These are phyloP conservation scores for Trematomus bernacchii DNA, from an alignment of 2,797 vertebrate species.

Conservation along the genomic window DNA sequence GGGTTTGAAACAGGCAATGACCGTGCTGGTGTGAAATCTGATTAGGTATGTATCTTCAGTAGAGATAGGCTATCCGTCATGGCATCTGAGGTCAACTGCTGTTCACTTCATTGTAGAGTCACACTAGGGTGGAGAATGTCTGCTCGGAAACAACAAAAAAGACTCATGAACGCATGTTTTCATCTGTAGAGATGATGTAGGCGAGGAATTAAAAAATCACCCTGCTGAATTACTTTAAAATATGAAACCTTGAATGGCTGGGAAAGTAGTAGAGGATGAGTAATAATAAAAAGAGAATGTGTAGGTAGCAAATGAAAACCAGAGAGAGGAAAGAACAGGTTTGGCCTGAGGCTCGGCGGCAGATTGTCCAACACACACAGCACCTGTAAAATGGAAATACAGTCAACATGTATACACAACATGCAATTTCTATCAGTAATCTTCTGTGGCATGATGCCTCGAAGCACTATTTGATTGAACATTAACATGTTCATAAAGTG, in stretches of 20 bases:
- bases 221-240: background rate
- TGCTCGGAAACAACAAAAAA: constrained; percentile 5
- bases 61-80: constrained; percentile 24
- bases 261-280: constrained; percentile 2
- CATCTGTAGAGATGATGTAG: background rate
- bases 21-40: constrained; percentile 59
- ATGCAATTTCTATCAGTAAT: constrained; percentile 7
- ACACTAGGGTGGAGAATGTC: background rate
- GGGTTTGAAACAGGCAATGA: constrained; percentile 24
- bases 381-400: constrained; percentile 9
- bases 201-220: background rate
- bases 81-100: constrained; percentile 17
- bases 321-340: constrained; percentile 27
- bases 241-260: constrained; percentile 28
- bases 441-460: background rate
- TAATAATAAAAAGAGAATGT: constrained; percentile 34
- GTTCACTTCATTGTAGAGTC: constrained; percentile 22
- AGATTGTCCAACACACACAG: constrained; percentile 1
- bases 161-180: background rate
- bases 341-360: constrained; percentile 27
- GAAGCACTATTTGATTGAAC: constrained; percentile 19
- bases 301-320: constrained; percentile 35
- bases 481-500: background rate
- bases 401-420: constrained; percentile 6
- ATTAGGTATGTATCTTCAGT: constrained; percentile 53